Evolutionary conservation across 2,888 invertebrate genomes (phyloP).

Genomic region (Tyria jacobaeae): DNA sequence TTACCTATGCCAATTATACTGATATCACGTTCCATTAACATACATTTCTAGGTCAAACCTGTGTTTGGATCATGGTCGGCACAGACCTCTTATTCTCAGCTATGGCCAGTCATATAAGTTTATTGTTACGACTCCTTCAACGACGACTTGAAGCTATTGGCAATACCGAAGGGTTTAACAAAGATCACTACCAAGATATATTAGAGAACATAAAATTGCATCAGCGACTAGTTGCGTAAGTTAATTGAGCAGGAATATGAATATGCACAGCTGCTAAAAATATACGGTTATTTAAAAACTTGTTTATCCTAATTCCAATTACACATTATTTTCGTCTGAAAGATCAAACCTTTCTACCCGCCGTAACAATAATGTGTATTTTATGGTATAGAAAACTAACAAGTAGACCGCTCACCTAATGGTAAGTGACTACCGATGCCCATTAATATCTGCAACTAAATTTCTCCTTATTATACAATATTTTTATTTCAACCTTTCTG

Average conservation of each 20-base stretch:
- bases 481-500: no score
- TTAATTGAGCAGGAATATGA: background rate
- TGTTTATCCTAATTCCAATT: no score
- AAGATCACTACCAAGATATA: constrained; percentile 70
- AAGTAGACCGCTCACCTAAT: no score
- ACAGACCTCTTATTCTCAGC: constrained; percentile 78
- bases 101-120: constrained; percentile 78
- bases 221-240: constrained; percentile 75
- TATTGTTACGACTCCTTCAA: constrained; percentile 71
- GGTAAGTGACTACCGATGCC: no score
- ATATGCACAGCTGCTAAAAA: background rate
- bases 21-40: constrained; percentile 8
- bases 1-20: constrained; percentile 11
- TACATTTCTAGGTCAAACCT: constrained; percentile 67
- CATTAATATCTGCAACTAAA: no score
- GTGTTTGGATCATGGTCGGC: constrained; percentile 78
- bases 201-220: constrained; percentile 73
- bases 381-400: no score
- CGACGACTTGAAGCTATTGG: constrained; percentile 66
- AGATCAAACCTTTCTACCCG: no score
- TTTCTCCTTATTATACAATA: no score
- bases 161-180: constrained; percentile 52
- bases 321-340: no score
- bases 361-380: no score
- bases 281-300: no score